Evolutionary conservation across 2,888 invertebrate genomes (phyloP), one percentile per base, ranked within the genome.

Genomic region (Epinotia bilunana): DNA sequence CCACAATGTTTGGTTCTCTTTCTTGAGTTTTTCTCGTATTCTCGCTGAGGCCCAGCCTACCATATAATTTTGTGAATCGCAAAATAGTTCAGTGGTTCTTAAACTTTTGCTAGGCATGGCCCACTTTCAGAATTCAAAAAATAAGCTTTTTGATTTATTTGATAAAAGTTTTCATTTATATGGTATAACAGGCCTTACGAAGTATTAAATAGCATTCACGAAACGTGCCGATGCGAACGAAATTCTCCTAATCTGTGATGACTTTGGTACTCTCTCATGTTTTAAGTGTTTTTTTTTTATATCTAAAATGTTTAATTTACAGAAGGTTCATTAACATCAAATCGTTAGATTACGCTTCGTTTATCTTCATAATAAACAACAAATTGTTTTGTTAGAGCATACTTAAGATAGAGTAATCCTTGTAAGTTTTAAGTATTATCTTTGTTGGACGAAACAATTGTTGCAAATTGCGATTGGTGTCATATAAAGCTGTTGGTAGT

Each of bases 211-310:
- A 85, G 84, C 90, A 89, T 88, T 89, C 88, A 88, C 89, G 89
- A 91, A 89, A 46, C 2, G 43, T 69, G 69, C 91, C 83, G 86
- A 91, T 84, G 87, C 85, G 88, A 89, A 85, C 92, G 92, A 92
- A 89, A 81, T 83, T 88, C 88, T 92, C 91, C 88, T 86, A 92
- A 93, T 93, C 93, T 93, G 93, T 94, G 93, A 94, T 93, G 91
- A 93, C 91, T 89, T 75, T 93, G 91, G 93, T 94, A 94, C 94
- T 94, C 94, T 93, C 92, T 93, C 87, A 88, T 87, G 90, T 87
- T 91, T 91, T 92, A 91, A 91, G 90, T 88, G 85, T 90, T 90
- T 91, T 90, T 90, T n/a, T 87, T 90, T 90, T 87, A 88, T 89
- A 90, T 84, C 87, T 88, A 84, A 87, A 89, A 87, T 87, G 86